Conservation (phyloP, 2,113 vertebrate genomes). For the Scytalopus superciliaris region DNA sequence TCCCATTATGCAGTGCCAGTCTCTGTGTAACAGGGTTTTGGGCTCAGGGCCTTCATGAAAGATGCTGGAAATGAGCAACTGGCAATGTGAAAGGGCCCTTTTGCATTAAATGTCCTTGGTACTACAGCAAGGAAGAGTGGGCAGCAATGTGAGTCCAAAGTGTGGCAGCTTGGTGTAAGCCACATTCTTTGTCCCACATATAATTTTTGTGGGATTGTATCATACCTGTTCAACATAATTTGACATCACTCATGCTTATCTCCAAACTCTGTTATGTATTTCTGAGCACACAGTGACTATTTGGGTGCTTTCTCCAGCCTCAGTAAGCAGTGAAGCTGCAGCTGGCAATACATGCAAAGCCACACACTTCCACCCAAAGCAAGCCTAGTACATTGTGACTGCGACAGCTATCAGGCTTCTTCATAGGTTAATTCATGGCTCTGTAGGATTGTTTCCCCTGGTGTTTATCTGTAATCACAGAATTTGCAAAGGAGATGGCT, state of each 20-base stretch:
- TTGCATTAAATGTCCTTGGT: neutral
- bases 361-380: neutral
- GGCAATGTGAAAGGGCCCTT: neutral
- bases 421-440: neutral
- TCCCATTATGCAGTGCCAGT: neutral
- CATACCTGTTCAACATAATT: neutral
- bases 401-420: neutral
- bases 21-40: neutral
- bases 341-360: neutral
- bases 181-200: fast-evolving
- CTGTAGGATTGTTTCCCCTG: neutral
- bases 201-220: neutral
- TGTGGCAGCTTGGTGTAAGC: neutral
- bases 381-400: neutral
- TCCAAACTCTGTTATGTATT: neutral
- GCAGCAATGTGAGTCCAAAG: too few relatives aligned
- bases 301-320: neutral
- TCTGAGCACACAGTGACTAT: neutral
- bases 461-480: neutral
- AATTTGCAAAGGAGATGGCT: neutral
- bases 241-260: fast-evolving
- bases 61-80: neutral
- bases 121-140: neutral
- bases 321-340: neutral
- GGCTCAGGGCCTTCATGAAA: neutral